Base-by-base conservation (phyloP, 2,888 invertebrate genomes). In the Unio pictorum region DNA sequence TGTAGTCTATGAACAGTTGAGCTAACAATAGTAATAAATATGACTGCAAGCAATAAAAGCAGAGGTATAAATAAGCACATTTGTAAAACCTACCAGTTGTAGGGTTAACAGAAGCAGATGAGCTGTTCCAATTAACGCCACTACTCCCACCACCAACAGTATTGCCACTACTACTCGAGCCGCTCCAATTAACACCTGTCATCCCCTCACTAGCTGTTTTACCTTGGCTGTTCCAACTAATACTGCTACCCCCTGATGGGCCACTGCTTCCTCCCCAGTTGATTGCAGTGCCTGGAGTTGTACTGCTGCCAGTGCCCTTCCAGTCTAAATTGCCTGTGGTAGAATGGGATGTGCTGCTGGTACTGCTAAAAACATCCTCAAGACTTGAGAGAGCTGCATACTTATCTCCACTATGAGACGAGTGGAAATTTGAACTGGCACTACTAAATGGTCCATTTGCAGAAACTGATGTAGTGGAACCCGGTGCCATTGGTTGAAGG, bases 331-430 rank as follows among this genome's bases (percentile, higher is more conserved):
- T 30, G 18, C 73, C 66, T 7, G 71, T 55, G 4, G 65, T n/a
- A 18, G 70, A 58, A 56, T 57, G 55, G 11, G 72, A 55, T 28
- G 66, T 67, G 2, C 73, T 62, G 3, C 66, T 45, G 11, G 76
- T 55, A 55, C 64, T 64, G 34, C 67, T 69, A 28, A 66, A 74
- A 71, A 91, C 93, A 93, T 91, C 92, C 87, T 98, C 97, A 86
- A 98, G 93, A 91, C 97, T 97, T 91, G 97, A 96, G 73, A 98
- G 92, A 66, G 98, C 97, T 79, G 98, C 97, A 91, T 98, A 98
- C 81, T 96, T 94, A 91, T 98, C 98, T 17, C 84, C 84, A n/a
- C 74, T 78, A 55, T 72, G 15, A 3, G 72, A 66, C 61, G 69
- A 68, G 3, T 75, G 28, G 28, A 68, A 58, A 17, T 68, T 56